These are phyloP conservation scores for Lamproptera curius DNA, from an alignment of 2,888 invertebrate genomes.

Conservation along the genomic window DNA sequence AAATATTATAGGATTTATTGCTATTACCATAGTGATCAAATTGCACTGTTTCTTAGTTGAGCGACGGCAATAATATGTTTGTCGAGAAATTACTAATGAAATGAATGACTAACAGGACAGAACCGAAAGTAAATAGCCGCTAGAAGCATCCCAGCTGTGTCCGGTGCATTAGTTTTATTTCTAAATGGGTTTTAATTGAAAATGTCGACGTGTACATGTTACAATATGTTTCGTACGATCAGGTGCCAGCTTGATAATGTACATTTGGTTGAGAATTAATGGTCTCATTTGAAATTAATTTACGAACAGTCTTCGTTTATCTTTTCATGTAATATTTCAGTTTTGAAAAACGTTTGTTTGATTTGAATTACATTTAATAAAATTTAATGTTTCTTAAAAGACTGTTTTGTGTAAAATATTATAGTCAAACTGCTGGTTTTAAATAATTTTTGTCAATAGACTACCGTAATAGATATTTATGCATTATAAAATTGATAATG, in stretches of 20 bases:
- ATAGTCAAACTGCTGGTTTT: too few relatives aligned
- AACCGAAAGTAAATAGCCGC: slow-evolving; percentile 72
- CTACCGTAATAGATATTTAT: too few relatives aligned
- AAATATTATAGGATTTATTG: slow-evolving; percentile 11
- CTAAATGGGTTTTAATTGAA: slow-evolving; percentile 73
- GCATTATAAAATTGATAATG: too few relatives aligned
- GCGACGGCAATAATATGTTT: slow-evolving; percentile 28
- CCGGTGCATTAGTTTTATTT: slow-evolving; percentile 73
- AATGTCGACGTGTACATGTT: slow-evolving; percentile 50
- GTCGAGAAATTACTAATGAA: slow-evolving; percentile 66
- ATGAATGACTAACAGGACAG: slow-evolving; percentile 75
- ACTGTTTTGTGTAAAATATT: too few relatives aligned
- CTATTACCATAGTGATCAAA: slow-evolving; percentile 19
- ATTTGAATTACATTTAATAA: too few relatives aligned
- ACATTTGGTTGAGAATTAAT: too few relatives aligned
- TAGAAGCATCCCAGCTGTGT: slow-evolving; percentile 73
- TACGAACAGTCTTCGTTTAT: too few relatives aligned
- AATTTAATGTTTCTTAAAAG: too few relatives aligned
- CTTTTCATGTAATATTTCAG: not conserved
- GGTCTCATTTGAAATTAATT: too few relatives aligned
- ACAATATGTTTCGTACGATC: slow-evolving; percentile 45
- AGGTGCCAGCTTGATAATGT: slow-evolving; percentile 24
- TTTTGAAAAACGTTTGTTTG: not conserved
- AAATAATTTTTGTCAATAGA: too few relatives aligned
- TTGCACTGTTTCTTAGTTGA: slow-evolving; percentile 22